These are phyloP conservation scores for Dolichopus griseipennis DNA, from an alignment of 2,888 invertebrate genomes.

Conservation along the genomic window DNA sequence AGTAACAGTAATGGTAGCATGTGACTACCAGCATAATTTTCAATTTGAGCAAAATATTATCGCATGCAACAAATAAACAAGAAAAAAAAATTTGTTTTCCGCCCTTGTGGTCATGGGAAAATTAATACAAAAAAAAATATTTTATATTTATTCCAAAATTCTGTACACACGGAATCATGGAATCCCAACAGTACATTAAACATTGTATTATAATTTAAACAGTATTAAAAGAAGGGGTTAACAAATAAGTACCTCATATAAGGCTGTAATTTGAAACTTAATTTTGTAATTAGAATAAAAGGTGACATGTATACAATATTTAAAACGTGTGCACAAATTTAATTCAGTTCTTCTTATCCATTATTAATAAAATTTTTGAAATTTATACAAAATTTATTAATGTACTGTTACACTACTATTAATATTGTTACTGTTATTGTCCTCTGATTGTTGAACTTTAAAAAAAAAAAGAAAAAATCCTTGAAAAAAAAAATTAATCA, in stretches of 20 bases:
- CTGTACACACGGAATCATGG: no score
- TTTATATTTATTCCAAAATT: not conserved
- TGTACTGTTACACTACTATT: no score
- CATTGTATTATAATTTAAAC: not conserved
- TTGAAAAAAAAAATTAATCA: not conserved
- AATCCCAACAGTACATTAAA: no score
- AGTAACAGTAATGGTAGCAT: not conserved
- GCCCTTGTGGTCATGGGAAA: slow-evolving; percentile 4
- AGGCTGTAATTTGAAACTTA: not conserved
- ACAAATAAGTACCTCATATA: not conserved
- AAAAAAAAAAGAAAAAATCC: not conserved
- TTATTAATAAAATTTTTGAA: not conserved
- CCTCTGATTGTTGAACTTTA: no score
- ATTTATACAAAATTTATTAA: no score
- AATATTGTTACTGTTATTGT: no score
- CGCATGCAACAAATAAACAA: not conserved
- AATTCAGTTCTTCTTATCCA: not conserved
- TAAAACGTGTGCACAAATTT: not conserved
- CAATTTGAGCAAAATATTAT: not conserved
- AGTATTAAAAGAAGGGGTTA: not conserved
- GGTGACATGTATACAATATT: not conserved
- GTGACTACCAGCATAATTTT: slow-evolving; percentile 4
- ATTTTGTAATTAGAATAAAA: not conserved
- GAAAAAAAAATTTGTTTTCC: slow-evolving; percentile 1
- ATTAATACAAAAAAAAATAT: not conserved